Percentiles rank a stretch among this genome's conserved stretches.
Conservation (phyloP, 2,888 invertebrate genomes). For the Pseudolycoriella hygida region DNA sequence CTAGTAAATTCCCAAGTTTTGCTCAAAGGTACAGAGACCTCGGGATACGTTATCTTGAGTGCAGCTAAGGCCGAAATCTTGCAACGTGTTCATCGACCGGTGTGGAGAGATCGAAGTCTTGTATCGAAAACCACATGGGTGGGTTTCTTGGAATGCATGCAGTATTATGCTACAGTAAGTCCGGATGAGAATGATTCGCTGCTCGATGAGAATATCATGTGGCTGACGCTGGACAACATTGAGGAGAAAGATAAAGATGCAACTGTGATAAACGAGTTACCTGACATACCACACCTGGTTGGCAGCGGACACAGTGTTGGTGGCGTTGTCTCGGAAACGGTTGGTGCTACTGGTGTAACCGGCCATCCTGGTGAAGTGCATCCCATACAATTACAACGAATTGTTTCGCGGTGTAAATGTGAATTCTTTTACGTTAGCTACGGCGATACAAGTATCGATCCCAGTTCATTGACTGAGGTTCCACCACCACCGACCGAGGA, state of each 20-base stretch:
- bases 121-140: slow-evolving; percentile 94
- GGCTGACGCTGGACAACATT: slow-evolving; percentile 88
- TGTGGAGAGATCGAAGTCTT: slow-evolving; percentile 70
- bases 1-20: slow-evolving; percentile 42
- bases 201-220: slow-evolving; percentile 78
- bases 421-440: slow-evolving; percentile 95
- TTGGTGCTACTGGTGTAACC: slow-evolving; percentile 58
- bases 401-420: slow-evolving; percentile 93
- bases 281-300: slow-evolving; percentile 75
- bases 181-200: slow-evolving; percentile 54
- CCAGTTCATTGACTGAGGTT: slow-evolving; percentile 37
- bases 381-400: slow-evolving; percentile 70
- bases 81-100: slow-evolving; percentile 73
- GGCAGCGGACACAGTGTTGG: slow-evolving; percentile 94
- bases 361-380: slow-evolving; percentile 35
- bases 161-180: slow-evolving; percentile 97
- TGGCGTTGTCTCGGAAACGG: slow-evolving; percentile 84
- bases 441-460: slow-evolving; percentile 48
- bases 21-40: slow-evolving; percentile 89
- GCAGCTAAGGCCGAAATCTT: slow-evolving; percentile 91
- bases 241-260: slow-evolving; percentile 67
- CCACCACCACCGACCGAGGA: slow-evolving; percentile 56
- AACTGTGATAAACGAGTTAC: slow-evolving; percentile 57
- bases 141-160: slow-evolving; percentile 91
- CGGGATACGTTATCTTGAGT: slow-evolving; percentile 92